A percentile compares a stretch with the other conserved stretches of the same genome.
phyloP scores from a whole-genome alignment of 2,113 vertebrate genomes.

The Vulpes lagopus region DNA sequence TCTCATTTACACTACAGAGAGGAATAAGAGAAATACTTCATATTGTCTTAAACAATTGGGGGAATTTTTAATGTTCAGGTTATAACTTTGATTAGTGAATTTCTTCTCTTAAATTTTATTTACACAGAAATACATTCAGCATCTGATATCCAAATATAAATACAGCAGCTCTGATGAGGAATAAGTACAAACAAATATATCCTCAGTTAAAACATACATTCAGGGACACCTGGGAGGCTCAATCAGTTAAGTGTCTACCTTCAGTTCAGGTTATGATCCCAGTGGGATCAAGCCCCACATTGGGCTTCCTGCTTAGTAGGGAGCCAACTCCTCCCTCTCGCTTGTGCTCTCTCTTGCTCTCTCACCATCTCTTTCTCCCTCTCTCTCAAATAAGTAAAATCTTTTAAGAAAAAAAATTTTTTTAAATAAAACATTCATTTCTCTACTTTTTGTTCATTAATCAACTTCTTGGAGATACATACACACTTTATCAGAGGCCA shows the following conservation, averaged over 20 bases:
- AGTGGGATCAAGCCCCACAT: too few relatives aligned
- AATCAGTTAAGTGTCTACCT: too few relatives aligned
- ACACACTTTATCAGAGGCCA: neutral
- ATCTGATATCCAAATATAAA: neutral
- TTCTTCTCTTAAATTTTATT: constrained; percentile 35
- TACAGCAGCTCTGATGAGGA: neutral
- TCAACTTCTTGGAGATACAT: neutral
- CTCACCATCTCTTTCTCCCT: too few relatives aligned
- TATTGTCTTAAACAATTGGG: neutral
- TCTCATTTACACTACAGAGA: neutral
- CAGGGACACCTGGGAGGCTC: too few relatives aligned
- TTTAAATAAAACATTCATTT: neutral
- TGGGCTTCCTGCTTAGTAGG: too few relatives aligned
- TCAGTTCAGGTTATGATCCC: too few relatives aligned
- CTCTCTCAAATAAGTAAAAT: too few relatives aligned
- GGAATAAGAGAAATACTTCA: neutral
- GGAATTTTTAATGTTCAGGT: neutral
- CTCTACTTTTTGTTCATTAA: constrained; percentile 42
- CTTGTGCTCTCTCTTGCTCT: too few relatives aligned
- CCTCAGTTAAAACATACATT: neutral
- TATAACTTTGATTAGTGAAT: neutral
- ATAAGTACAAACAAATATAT: neutral
- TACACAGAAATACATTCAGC: constrained; percentile 3
- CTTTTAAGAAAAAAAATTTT: too few relatives aligned
- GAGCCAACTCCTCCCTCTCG: too few relatives aligned